These are phyloP conservation scores for Olivierus martensii DNA, from an alignment of 1,140 invertebrate species.

Conservation along the genomic window DNA sequence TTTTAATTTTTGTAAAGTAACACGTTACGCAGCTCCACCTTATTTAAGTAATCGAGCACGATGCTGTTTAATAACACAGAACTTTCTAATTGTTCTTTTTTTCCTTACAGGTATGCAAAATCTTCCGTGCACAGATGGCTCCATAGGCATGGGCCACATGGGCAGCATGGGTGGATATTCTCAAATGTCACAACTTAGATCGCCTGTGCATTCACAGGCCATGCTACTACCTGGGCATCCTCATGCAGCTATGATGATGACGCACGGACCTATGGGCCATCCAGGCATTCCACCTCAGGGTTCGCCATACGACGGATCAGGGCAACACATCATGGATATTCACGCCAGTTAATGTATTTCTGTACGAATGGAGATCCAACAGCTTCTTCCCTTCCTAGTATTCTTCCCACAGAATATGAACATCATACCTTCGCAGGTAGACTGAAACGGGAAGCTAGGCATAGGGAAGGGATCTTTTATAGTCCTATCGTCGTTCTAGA, in stretches of 20 bases:
- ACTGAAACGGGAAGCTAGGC: too few relatives aligned
- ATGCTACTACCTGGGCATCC: constrained; percentile 38
- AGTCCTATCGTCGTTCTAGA: too few relatives aligned
- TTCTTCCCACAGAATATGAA: too few relatives aligned
- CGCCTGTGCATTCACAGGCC: constrained; percentile 35
- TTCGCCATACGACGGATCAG: constrained; percentile 35
- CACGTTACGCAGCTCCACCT: too few relatives aligned
- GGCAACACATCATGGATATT: constrained; percentile 36
- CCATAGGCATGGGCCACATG: constrained; percentile 26
- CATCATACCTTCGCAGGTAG: too few relatives aligned
- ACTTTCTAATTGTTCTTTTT: not conserved
- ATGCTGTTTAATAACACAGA: too few relatives aligned
- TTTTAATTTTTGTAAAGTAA: too few relatives aligned
- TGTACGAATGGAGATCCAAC: too few relatives aligned
- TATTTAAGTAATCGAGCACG: too few relatives aligned
- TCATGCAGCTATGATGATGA: constrained; percentile 36
- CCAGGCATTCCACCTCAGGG: constrained; percentile 28
- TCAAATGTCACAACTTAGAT: constrained; percentile 34
- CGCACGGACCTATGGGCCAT: constrained; percentile 25
- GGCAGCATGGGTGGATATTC: constrained; percentile 30
- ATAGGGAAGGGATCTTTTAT: too few relatives aligned
- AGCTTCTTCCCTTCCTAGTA: too few relatives aligned
- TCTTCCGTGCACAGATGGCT: constrained; percentile 28
- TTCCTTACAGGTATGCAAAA: constrained; percentile 29
- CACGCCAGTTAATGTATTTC: constrained; percentile 31